These are phyloP conservation scores for Cairina moschata DNA, from an alignment of 2,113 vertebrate genomes.

Conservation along the genomic window DNA sequence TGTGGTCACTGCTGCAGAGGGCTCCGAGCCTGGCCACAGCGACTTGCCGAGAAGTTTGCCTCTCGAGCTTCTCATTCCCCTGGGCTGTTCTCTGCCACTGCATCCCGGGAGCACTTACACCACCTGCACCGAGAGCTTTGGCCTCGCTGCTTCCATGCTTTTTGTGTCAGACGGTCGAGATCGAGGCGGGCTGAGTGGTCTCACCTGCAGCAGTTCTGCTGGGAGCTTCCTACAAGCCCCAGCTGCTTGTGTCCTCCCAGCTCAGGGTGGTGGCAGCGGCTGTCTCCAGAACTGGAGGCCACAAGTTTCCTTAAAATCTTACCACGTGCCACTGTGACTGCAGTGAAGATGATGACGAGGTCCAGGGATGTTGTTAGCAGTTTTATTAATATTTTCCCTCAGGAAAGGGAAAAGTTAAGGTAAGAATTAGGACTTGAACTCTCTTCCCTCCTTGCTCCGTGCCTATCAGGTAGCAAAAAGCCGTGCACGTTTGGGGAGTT, in stretches of 20 bases:
- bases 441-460: background rate
- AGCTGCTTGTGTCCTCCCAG: background rate
- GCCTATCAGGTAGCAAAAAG: background rate
- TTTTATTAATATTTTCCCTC: too few relatives aligned
- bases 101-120: background rate
- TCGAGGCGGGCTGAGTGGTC: background rate
- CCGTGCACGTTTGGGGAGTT: background rate
- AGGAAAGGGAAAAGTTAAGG: background rate
- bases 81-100: background rate
- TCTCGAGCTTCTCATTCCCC: fast-evolving
- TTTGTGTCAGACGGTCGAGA: background rate
- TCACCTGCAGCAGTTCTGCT: background rate
- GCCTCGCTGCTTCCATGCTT: background rate
- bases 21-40: background rate
- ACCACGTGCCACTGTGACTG: background rate
- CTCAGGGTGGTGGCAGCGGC: background rate
- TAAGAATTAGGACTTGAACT: background rate
- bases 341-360: background rate
- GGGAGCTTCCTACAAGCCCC: background rate
- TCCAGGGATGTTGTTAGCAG: background rate
- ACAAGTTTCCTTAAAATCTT: background rate
- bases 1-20: background rate
- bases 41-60: background rate
- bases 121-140: background rate
- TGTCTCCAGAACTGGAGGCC: background rate